phyloP scores from a whole-genome alignment of 92 coral and sea anemone species.

The Actinernus sp. region DNA sequence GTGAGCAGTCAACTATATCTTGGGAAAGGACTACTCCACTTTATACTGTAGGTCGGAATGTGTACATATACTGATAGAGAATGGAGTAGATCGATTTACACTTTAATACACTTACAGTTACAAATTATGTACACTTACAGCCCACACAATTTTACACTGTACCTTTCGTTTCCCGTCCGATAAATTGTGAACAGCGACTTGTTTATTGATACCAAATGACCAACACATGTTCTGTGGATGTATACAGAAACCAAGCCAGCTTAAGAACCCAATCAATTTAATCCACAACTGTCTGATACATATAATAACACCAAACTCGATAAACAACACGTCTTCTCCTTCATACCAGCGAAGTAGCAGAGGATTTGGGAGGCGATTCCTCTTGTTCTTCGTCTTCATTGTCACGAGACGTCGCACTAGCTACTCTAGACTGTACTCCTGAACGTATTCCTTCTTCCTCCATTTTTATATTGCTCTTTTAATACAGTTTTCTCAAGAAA shows the following conservation, averaged over 20 bases:
- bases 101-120: no score
- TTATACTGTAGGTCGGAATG: no score
- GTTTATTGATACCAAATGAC: slow-evolving; percentile 92
- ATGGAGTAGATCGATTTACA: no score
- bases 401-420: slow-evolving; percentile 72
- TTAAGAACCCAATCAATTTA: not conserved
- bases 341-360: slow-evolving; percentile 78
- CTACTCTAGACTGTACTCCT: slow-evolving; percentile 86
- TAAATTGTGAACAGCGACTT: slow-evolving; percentile 83
- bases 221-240: slow-evolving; percentile 86
- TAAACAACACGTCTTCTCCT: not conserved
- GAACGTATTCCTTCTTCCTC: slow-evolving; percentile 67
- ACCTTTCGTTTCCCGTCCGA: slow-evolving; percentile 95
- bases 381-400: slow-evolving; percentile 47
- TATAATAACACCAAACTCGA: not conserved
- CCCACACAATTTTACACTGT: no score
- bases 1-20: no score
- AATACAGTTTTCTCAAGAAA: no score
- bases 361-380: slow-evolving; percentile 26
- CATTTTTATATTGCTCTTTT: slow-evolving; percentile 51
- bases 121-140: no score
- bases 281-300: not conserved
- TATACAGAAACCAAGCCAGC: not conserved
- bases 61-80: no score
- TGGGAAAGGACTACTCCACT: no score